These are phyloP conservation scores for Sylvicola fuscatus DNA, from an alignment of 2,888 invertebrate genomes.

Conservation along the genomic window DNA sequence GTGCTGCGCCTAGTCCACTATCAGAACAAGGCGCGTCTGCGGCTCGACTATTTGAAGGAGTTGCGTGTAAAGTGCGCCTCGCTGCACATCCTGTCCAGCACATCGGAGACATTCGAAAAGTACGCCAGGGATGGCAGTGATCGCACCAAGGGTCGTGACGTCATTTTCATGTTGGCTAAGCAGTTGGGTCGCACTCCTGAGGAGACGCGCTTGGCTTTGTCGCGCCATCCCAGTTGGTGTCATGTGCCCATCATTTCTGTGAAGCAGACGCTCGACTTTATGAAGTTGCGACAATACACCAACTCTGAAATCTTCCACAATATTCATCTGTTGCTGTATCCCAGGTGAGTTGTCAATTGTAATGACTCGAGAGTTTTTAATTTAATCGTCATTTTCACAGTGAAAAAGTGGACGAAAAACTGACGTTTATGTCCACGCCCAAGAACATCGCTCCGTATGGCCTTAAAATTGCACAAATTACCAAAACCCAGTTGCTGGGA, in stretches of 20 bases:
- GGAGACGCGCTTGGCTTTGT: conserved; percentile 22
- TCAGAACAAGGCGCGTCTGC: conserved; percentile 26
- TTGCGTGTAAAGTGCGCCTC: conserved; percentile 28
- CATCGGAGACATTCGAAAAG: conserved; percentile 22
- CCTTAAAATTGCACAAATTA: conserved; percentile 17
- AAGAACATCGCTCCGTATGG: conserved; percentile 13
- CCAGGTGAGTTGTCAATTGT: conserved; percentile 29
- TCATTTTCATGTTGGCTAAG: conserved; percentile 10
- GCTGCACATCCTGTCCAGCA: conserved; percentile 24
- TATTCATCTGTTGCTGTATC: conserved; percentile 45
- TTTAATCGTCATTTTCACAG: conserved; percentile 14
- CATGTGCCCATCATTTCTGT: conserved; percentile 37
- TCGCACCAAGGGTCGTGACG: conserved; percentile 27
- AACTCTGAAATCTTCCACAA: conserved; percentile 34
- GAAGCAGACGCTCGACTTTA: conserved; percentile 33
- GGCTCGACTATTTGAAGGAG: conserved; percentile 30
- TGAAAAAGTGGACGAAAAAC: conserved; percentile 19
- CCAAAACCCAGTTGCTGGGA: conserved; percentile 34
- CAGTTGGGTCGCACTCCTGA: conserved; percentile 21
- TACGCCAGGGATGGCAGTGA: conserved; percentile 34
- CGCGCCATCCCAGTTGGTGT: conserved; percentile 40
- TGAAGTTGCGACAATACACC: conserved; percentile 29
- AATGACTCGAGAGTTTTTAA: conserved; percentile 8
- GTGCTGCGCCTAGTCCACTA: conserved; percentile 30
- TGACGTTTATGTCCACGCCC: conserved; percentile 11